Conservation (phyloP, 2,888 invertebrate genomes). For the Drosophila tanythrix region DNA sequence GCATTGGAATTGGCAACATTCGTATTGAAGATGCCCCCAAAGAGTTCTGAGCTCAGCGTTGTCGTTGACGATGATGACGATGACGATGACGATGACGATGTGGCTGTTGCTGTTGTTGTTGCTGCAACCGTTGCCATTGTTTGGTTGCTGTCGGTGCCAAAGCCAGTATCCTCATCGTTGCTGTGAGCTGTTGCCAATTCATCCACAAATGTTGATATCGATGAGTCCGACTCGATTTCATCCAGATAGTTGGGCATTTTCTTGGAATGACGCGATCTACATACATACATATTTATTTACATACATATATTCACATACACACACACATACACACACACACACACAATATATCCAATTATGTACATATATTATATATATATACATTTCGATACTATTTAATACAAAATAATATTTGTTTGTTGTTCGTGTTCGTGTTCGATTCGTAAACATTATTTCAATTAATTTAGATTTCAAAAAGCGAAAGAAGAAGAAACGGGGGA, state of each 20-base stretch:
- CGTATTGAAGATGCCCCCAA: constrained; percentile 59
- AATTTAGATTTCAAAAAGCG: too few relatives aligned
- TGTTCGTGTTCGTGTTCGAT: too few relatives aligned
- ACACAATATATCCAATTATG: constrained; percentile 12
- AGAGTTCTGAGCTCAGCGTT: constrained; percentile 47
- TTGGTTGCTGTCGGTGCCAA: constrained; percentile 60
- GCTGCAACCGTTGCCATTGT: constrained; percentile 27
- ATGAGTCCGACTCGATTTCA: constrained; percentile 45
- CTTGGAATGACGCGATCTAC: constrained; percentile 76
- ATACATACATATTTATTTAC: constrained; percentile 48
- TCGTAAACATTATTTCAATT: too few relatives aligned
- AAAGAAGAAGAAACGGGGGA: too few relatives aligned
- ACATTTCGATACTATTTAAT: background rate
- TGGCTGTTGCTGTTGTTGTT: constrained; percentile 15
- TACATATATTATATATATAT: background rate
- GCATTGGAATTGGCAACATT: constrained; percentile 23
- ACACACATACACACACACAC: constrained; percentile 13
- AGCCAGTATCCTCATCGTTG: constrained; percentile 70
- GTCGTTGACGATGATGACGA: constrained; percentile 3
- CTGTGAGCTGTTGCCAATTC: constrained; percentile 22
- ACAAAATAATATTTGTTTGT: too few relatives aligned
- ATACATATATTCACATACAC: constrained; percentile 25
- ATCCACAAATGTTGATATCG: constrained; percentile 40
- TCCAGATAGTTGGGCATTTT: constrained; percentile 70
- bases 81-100: background rate